Evolutionary conservation across 2,113 vertebrate genomes (phyloP), one percentile per base, ranked within the genome.

Genomic region (Sus scrofa): DNA sequence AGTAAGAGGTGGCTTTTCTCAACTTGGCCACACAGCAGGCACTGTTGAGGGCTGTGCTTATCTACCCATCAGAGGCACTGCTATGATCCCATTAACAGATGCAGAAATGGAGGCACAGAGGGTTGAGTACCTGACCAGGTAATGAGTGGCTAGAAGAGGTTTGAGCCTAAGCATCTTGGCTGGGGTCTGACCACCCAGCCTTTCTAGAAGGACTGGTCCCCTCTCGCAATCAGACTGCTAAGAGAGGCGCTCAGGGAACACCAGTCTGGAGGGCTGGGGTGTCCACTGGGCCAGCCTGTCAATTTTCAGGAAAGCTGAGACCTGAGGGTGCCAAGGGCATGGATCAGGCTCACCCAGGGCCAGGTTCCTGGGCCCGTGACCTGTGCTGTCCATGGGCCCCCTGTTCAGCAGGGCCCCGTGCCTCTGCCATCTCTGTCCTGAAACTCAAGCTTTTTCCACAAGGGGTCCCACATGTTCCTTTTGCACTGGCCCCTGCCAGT

Each of bases 261-360:
- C 18, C 0, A 0, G 32, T 26, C 16, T 7, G 16, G 34, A 34
- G 52, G n/a, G 6, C 2, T 27, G 3, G 24, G 70, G 56, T 50
- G 58, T 10, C 13, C 5, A 34, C 7, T 19, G 7, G 3, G 12
- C 34, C 52, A 37, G 54, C 14, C 63, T 39, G 62, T 60, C 2
- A 11, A 71, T 86, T 91, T 89, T 50, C 71, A 54, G 94, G 39
- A 86, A 68, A 37, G 50, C 11, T 0, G 27, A 89, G 58, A 56
- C 32, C 13, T 0, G 4, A 18, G 2, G n/a, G 24, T 7, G 10
- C 56, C 2, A 4, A 19, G 26, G 44, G 30, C 1, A 0, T 22
- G 4, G 26, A 32, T 27, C 18, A 37, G 52, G 77, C 1, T 39
- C 32, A 10, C 24, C 0, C 14, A 2, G 68, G 74, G 32, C 50